Evolutionary conservation across 2,113 vertebrate species (phyloP).

Genomic region (Chamaea fasciata): DNA sequence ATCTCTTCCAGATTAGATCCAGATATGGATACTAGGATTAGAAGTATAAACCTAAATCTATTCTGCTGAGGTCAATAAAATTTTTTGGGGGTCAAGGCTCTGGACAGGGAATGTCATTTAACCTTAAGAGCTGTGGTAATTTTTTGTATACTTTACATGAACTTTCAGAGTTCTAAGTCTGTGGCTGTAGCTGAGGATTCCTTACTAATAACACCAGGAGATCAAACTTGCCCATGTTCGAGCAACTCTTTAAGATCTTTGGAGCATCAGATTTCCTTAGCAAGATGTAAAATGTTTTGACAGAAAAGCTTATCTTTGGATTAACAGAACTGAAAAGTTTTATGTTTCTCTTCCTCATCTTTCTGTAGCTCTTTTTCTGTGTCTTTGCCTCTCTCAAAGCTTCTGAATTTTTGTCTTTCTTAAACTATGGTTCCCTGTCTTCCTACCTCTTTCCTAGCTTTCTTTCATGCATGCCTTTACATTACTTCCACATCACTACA

Average conservation of each 20-base stretch:
- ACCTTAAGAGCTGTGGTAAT: not conserved
- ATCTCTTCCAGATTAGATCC: not conserved
- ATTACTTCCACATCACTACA: not conserved
- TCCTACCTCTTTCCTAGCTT: not conserved
- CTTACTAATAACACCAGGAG: not conserved
- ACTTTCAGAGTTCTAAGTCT: not conserved
- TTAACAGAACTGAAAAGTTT: not conserved
- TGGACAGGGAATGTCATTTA: not conserved
- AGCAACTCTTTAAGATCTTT: not conserved
- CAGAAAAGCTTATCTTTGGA: not conserved
- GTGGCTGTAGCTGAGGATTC: not conserved
- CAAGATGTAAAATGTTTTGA: not conserved
- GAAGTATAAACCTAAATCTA: not conserved
- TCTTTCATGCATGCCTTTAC: not conserved
- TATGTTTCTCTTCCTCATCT: not conserved
- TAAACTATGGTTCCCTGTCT: not conserved
- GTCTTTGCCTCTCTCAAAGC: not conserved
- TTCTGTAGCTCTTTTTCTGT: not conserved
- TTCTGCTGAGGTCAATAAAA: not conserved
- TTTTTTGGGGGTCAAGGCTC: not conserved
- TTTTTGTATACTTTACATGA: not conserved
- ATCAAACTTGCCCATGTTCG: rapidly evolving
- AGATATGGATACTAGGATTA: not conserved
- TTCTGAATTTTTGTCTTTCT: not conserved
- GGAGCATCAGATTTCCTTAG: not conserved